Evolutionary conservation across 2,888 invertebrate genomes (phyloP).

Genomic region (Priapulus caudatus): DNA sequence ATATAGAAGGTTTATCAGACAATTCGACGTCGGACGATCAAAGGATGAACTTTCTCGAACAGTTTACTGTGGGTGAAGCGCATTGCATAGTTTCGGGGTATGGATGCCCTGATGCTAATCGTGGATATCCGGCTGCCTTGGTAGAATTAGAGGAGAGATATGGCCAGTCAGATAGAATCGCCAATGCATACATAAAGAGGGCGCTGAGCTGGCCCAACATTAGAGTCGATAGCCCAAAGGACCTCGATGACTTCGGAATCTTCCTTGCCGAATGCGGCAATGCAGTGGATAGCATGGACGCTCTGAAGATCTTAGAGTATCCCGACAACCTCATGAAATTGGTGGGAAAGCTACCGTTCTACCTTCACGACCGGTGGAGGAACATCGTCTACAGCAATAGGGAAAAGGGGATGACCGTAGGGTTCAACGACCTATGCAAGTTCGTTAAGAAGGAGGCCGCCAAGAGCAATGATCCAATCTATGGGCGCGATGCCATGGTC

Average conservation of each 20-base stretch:
- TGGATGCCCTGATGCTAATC: too few species aligned
- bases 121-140: slow-evolving; percentile 11
- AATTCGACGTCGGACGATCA: too few species aligned
- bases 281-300: slow-evolving; percentile 11
- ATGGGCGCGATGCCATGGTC: slow-evolving; percentile 8
- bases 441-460: slow-evolving; percentile 5
- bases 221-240: slow-evolving; percentile 10
- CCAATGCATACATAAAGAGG: slow-evolving; percentile 12
- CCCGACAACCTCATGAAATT: slow-evolving; percentile 12
- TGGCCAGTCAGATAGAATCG: slow-evolving; percentile 10
- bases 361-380: slow-evolving; percentile 14
- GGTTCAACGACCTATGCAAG: neutral
- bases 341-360: slow-evolving; percentile 13
- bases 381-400: slow-evolving; percentile 5
- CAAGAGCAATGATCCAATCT: slow-evolving; percentile 8
- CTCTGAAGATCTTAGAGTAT: slow-evolving; percentile 11
- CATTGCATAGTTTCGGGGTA: too few species aligned
- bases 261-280: slow-evolving; percentile 15
- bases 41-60: too few species aligned
- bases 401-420: neutral
- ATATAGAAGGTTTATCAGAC: too few species aligned
- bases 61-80: too few species aligned
- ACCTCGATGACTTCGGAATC: slow-evolving; percentile 14
- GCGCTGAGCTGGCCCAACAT: slow-evolving; percentile 12
- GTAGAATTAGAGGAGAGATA: slow-evolving; percentile 12